phyloP scores from a whole-genome alignment of 2,797 vertebrate genomes.

The Chelmon rostratus region DNA sequence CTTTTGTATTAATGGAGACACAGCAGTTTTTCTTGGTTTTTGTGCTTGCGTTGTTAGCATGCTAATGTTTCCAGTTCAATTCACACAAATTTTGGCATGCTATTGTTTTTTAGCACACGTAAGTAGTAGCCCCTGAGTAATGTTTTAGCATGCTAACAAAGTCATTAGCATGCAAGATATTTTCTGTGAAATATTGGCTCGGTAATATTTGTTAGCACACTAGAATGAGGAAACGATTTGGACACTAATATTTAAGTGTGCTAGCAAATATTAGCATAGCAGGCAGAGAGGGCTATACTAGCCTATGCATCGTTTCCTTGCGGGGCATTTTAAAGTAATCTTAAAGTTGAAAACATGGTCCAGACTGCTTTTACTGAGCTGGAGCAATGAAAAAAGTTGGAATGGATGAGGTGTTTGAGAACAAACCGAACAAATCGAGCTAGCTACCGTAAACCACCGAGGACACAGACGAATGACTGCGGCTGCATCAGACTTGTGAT shows the following conservation, averaged over 20 bases:
- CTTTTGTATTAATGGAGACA: background rate
- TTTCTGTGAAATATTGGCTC: constrained; percentile 14
- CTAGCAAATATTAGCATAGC: constrained; percentile 30
- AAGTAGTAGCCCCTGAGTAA: constrained; percentile 59
- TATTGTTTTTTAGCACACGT: constrained; percentile 31
- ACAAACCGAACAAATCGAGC: constrained; percentile 1
- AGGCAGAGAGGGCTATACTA: constrained; percentile 44
- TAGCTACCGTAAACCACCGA: constrained; percentile 10
- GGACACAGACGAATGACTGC: background rate
- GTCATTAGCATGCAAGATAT: constrained; percentile 44
- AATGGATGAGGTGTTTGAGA: background rate
- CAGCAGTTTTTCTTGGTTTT: background rate
- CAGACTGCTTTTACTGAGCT: constrained; percentile 17
- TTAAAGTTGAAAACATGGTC: constrained; percentile 3
- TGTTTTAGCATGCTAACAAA: constrained; percentile 59
- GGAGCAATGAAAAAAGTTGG: constrained; percentile 15
- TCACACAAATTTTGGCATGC: constrained; percentile 47
- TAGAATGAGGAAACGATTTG: background rate
- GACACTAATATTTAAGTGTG: background rate
- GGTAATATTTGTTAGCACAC: constrained; percentile 29
- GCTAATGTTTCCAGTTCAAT: constrained; percentile 17
- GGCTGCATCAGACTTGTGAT: background rate
- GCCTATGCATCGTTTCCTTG: constrained; percentile 3
- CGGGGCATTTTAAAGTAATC: constrained; percentile 6
- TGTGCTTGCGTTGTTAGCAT: constrained; percentile 45